Percentiles rank a stretch among this genome's conserved stretches.
Conservation (phyloP, 2,888 invertebrate genomes). For the Hypolimnas misippus region DNA sequence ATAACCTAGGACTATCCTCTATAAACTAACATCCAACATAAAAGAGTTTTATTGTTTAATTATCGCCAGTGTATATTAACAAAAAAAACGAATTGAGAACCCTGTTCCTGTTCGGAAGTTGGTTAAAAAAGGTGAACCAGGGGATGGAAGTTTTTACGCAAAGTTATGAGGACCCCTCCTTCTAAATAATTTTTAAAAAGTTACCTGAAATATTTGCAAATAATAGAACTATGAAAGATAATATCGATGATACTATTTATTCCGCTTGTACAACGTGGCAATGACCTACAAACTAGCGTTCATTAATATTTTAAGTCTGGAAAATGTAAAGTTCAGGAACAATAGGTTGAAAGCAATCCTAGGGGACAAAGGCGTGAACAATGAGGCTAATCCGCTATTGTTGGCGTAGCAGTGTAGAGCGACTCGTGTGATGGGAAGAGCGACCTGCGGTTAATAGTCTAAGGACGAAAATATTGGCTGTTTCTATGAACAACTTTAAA, state of each 20-base stretch:
- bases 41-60: too few relatives aligned
- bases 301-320: constrained; percentile 19
- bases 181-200: too few relatives aligned
- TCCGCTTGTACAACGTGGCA: constrained; percentile 1
- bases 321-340: constrained; percentile 26
- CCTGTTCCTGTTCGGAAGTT: too few relatives aligned
- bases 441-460: not conserved
- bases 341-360: constrained; percentile 30
- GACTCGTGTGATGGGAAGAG: not conserved
- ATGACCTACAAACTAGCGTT: constrained; percentile 30
- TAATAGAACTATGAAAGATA: too few relatives aligned
- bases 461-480: not conserved
- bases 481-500: not conserved
- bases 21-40: too few relatives aligned
- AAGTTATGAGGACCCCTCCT: too few relatives aligned
- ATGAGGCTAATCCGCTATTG: constrained; percentile 33
- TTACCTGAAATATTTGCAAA: too few relatives aligned
- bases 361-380: constrained; percentile 32
- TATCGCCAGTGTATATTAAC: too few relatives aligned
- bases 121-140: too few relatives aligned
- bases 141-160: too few relatives aligned
- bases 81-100: too few relatives aligned
- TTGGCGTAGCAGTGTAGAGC: not conserved
- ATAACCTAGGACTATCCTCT: too few relatives aligned
- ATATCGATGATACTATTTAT: not conserved